These are phyloP conservation scores for Actinemys pallida DNA, from an alignment of 2,113 vertebrate genomes.

Conservation along the genomic window DNA sequence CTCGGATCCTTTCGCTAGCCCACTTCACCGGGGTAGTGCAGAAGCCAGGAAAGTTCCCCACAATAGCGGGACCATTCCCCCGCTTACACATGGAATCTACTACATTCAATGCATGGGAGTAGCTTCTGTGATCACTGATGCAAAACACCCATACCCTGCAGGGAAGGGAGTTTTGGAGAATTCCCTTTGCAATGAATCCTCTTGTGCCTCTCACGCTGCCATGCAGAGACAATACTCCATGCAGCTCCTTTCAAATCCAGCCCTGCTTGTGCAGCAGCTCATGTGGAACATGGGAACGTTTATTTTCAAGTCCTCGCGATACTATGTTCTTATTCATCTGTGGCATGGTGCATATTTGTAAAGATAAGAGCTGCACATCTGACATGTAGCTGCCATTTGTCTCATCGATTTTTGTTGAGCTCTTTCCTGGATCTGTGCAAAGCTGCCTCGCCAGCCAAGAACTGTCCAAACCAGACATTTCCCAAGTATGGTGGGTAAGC, in stretches of 20 bases:
- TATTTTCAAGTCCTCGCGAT: neutral
- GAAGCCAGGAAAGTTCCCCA: no score
- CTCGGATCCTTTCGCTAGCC: no score
- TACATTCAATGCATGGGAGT: neutral
- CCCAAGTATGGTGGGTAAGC: neutral
- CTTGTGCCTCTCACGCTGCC: no score
- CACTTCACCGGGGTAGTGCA: no score
- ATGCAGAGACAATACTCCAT: rapidly evolving
- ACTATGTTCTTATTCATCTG: rapidly evolving
- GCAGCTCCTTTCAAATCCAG: neutral
- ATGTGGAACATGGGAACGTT: rapidly evolving
- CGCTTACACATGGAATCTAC: no score
- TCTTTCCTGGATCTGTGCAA: slow-evolving; percentile 14
- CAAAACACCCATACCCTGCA: neutral
- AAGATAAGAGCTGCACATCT: neutral
- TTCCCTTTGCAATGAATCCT: neutral
- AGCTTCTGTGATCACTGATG: neutral
- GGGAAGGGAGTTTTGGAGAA: neutral
- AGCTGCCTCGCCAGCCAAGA: neutral
- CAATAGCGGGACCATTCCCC: no score
- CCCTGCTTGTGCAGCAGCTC: no score
- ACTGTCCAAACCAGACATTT: neutral
- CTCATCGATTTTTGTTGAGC: neutral
- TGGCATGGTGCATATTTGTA: neutral
- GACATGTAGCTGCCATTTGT: rapidly evolving